Base-by-base conservation (phyloP, 2,888 invertebrate genomes). In the Nemurella pictetii region DNA sequence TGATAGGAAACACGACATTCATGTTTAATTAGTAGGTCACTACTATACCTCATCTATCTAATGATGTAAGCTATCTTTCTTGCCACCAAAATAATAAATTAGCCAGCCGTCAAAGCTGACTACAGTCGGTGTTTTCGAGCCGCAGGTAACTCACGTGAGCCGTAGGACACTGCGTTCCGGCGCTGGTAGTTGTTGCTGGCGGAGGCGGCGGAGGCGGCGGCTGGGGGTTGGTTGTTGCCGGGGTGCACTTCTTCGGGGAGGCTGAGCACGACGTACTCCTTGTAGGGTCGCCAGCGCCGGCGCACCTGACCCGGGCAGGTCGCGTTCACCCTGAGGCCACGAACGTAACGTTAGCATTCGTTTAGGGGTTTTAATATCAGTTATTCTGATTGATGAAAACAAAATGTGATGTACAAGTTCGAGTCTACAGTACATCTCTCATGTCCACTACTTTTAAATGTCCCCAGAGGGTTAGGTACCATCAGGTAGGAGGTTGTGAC, bases 241-340 rank as follows among this genome's bases (percentile, higher is more conserved):
- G 75, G 29, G 15, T 74, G 26, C 25, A 73, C 86, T 20, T 87
- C 87, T 28, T 87, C 87, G 0, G 85, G 85, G 12, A 87, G 84
- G 80, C 88, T 89, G 85, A 88, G 88, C 28, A 91, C 87, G 28
- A 88, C 88, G 86, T 90, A 89, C 85, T 89, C 89, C 82, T 88
- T 88, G 85, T 88, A 89, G 0, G 89, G 88, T 86, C 89, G 88
- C 89, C 91, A 90, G 9, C 88, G 85, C 73, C 88, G 87, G 29
- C 86, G 86, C 2, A 88, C 87, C 25, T 87, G 85, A 2, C 88
- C 89, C 72, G 91, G 90, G 88, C 92, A 92, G 78, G 91, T 89
- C 4, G 87, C 85, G 86, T 89, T 89, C 80, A 90, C 87, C 75
- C 86, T 84, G n/a, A n/a, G n/a, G n/a, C n/a, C n/a, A n/a, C n/a